A percentile compares a stretch with the other conserved stretches of the same genome.
Conservation (phyloP, 1,140 invertebrate genomes). For the Papilio dardanus region DNA sequence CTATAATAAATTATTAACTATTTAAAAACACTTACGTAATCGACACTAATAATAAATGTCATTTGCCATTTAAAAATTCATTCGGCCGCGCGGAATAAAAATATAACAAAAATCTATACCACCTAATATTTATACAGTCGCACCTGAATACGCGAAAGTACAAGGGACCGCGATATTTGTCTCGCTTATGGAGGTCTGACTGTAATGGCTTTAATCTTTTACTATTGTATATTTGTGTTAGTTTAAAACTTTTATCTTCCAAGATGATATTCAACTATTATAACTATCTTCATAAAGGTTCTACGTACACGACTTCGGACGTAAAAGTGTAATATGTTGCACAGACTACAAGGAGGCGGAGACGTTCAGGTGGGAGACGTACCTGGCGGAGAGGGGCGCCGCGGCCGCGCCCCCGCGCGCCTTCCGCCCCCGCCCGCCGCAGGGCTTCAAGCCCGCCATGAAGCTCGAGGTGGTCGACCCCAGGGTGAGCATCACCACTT, state of each 20-base stretch:
- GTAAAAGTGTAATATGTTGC: slow-evolving; percentile 44
- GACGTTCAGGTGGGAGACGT: slow-evolving; percentile 93
- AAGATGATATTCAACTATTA: too few species aligned
- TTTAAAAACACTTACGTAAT: background rate
- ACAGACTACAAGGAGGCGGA: slow-evolving; percentile 88
- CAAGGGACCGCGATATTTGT: too few species aligned
- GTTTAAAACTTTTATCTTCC: too few species aligned
- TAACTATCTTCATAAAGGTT: too few species aligned
- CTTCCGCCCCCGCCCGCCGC: slow-evolving; percentile 90
- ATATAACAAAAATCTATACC: background rate
- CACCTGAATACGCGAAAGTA: too few species aligned
- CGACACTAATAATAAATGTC: background rate
- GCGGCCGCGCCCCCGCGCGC: slow-evolving; percentile 90
- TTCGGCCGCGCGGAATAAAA: slow-evolving; percentile 31
- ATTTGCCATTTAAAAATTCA: background rate
- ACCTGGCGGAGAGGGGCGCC: slow-evolving; percentile 90
- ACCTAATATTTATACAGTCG: background rate
- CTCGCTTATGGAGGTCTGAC: too few species aligned
- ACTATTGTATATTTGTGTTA: too few species aligned
- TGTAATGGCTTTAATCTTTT: too few species aligned
- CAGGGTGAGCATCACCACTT: slow-evolving; percentile 84
- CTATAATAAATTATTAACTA: background rate
- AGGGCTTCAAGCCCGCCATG: slow-evolving; percentile 94
- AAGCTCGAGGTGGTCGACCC: slow-evolving; percentile 96
- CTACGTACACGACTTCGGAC: too few species aligned